Base-by-base conservation (phyloP, 2,113 vertebrate species). In the Mustela lutreola region DNA sequence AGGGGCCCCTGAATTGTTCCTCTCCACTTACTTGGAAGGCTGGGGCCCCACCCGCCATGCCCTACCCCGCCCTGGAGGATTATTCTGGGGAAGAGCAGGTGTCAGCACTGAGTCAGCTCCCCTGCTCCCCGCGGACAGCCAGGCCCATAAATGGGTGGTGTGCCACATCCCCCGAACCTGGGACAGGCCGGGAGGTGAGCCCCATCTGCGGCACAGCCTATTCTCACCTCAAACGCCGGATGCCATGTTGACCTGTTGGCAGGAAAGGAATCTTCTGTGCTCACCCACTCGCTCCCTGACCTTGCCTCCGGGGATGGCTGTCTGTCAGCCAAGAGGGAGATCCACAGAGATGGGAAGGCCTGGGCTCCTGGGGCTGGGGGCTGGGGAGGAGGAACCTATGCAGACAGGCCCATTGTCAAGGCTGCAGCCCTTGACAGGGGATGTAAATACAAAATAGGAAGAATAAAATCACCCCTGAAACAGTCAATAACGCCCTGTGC, bases 401-500 rank as follows among this genome's bases (percentile, higher is more conserved):
- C 1, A 2, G 48, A 78, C 24, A 0, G 65, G 73, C 22, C 53
- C 50, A 39, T 53, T 1, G 0, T 39, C 21, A 45, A 1, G 4
- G 18, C 71, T 8, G 39, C 56, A 18, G n/a, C 42, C 67, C 14
- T 56, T 5, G 53, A 15, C 0, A 21, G 63, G 3, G 24, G 31
- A 26, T 9, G 1, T 10, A 3, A 18, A 4, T 4, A 7, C 53
- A 22, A 33, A 58, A 42, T 5, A 22, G 24, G 0, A 3, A 10
- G 12, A 42, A 53, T 5, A 42, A 26, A 19, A 7, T 5, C n/a
- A 19, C 45, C 33, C 73, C 39, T 4, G 1, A 45, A 48, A 76
- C 12, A 16, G 73, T 8, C 39, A 14, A 7, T 15, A 28, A 3
- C 2, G 39, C 14, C 11, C 22, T 45, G 73, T 31, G 24, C 73